A percentile compares a stretch with the other conserved stretches of the same genome.
phyloP scores from a whole-genome alignment of 2,888 invertebrate species.

The Trimorus sp. region DNA sequence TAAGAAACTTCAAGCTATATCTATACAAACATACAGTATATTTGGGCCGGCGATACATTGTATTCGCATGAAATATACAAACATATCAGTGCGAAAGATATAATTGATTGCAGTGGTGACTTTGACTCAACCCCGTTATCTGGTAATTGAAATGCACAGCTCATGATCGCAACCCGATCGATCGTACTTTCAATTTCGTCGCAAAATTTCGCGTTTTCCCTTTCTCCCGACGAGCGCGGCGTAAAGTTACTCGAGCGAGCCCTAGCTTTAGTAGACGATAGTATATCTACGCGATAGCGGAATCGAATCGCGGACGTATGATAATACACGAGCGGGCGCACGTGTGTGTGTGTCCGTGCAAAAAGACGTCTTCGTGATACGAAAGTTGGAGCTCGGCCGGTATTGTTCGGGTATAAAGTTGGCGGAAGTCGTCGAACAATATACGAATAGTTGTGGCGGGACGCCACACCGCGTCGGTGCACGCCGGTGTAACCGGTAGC shows the following conservation, averaged over 20 bases:
- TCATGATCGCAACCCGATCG: slow-evolving; percentile 11
- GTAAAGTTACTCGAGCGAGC: slow-evolving; percentile 46
- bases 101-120: too few species aligned
- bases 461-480: slow-evolving; percentile 29
- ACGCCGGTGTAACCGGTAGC: slow-evolving; percentile 31
- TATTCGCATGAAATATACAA: too few species aligned
- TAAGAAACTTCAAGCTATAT: too few species aligned
- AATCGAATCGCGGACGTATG: slow-evolving; percentile 45
- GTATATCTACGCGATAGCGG: slow-evolving; percentile 43
- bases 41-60: too few species aligned
- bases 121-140: too few species aligned
- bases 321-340: slow-evolving; percentile 31
- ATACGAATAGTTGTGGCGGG: slow-evolving; percentile 43
- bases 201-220: slow-evolving; percentile 32
- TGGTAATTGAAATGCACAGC: too few species aligned
- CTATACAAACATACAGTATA: too few species aligned
- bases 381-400: slow-evolving; percentile 46
- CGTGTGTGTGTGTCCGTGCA: slow-evolving; percentile 33
- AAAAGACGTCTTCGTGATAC: slow-evolving; percentile 51
- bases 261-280: too few species aligned
- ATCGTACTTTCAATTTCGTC: slow-evolving; percentile 44
- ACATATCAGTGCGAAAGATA: too few species aligned
- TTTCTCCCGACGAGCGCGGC: slow-evolving; percentile 37
- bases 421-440: slow-evolving; percentile 53
- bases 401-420: slow-evolving; percentile 57